Evolutionary conservation across 2,888 invertebrate species (phyloP), one percentile per base, ranked within the genome.

Genomic region (Philaethria dido): DNA sequence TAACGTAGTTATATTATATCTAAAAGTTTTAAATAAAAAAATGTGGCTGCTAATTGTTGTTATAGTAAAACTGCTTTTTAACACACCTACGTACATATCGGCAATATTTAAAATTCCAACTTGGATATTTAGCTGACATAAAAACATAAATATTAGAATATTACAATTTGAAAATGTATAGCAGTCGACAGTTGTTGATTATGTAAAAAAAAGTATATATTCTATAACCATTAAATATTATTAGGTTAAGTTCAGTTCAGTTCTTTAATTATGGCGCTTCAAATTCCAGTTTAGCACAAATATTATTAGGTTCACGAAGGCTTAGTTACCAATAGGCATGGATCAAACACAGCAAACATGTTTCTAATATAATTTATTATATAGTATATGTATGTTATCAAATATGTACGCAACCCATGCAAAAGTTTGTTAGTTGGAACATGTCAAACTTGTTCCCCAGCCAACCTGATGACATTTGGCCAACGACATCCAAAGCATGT

Each of bases 291-390:
- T n/a, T n/a, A n/a, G n/a, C n/a, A n/a, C n/a, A n/a, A n/a, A n/a
- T n/a, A n/a, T n/a, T n/a, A n/a, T n/a, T n/a, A n/a, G n/a, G n/a
- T n/a, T n/a, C n/a, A n/a, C n/a, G n/a, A n/a, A n/a, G 83, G 83
- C 82, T 79, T 75, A 77, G 82, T 77, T 82, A 85, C 81, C 77
- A 82, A 85, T 81, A 79, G 81, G 83, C 86, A 88, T 89, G 87
- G 86, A 89, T 89, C 89, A 88, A 85, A 84, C 79, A 74, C 69
- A 70, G 77, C 79, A 76, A 75, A 74, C 73, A 52, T 29, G 74
- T 75, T 75, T 63, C 60, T 69, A 66, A 29, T 18, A 33, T 18
- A 45, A 47, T 20, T 60, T 20, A 60, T 33, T 70, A 69, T 75
- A 75, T 74, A 73, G 73, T 71, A 66, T 54, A 62, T 42, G 68